Percentiles rank a stretch among this genome's conserved stretches.
Evolutionary conservation across 2,888 invertebrate species (phyloP).

Genomic region (Yponomeuta evonymella): DNA sequence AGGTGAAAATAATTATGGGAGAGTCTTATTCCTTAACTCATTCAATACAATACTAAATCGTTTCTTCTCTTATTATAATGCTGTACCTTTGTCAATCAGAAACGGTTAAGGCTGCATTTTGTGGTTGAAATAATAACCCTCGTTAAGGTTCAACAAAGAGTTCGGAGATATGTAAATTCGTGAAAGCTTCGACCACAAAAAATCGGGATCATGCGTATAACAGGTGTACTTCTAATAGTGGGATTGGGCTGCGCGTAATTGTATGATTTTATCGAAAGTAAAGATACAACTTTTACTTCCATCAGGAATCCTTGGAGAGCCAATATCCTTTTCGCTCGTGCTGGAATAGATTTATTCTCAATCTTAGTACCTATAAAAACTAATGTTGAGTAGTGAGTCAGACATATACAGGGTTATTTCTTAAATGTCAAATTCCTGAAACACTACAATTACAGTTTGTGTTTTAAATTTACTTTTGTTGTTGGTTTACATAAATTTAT

Average conservation of each 20-base stretch:
- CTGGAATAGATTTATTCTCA: too few relatives aligned
- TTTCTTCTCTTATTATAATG: constrained; percentile 48
- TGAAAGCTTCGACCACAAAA: constrained; percentile 62
- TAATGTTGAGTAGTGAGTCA: background rate
- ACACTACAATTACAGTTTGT: too few relatives aligned
- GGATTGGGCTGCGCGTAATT: constrained; percentile 50
- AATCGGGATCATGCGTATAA: constrained; percentile 55
- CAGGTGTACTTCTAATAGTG: constrained; percentile 69
- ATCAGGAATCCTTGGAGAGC: background rate
- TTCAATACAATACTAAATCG: constrained; percentile 30
- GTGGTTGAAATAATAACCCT: constrained; percentile 71
- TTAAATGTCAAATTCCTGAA: too few relatives aligned
- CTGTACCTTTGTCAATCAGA: constrained; percentile 62
- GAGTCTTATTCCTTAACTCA: constrained; percentile 35
- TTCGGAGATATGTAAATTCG: constrained; percentile 67
- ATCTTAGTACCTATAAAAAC: too few relatives aligned
- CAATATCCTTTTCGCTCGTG: background rate
- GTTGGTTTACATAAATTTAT: too few relatives aligned
- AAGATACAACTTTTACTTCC: background rate
- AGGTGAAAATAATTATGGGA: constrained; percentile 52
- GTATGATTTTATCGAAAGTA: constrained; percentile 24
- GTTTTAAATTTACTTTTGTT: too few relatives aligned
- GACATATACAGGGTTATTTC: too few relatives aligned
- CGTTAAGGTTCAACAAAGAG: constrained; percentile 60
- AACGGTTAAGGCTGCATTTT: constrained; percentile 58